Evolutionary conservation across 2,113 vertebrate genomes (phyloP).

Genomic region (Alligator sinensis): DNA sequence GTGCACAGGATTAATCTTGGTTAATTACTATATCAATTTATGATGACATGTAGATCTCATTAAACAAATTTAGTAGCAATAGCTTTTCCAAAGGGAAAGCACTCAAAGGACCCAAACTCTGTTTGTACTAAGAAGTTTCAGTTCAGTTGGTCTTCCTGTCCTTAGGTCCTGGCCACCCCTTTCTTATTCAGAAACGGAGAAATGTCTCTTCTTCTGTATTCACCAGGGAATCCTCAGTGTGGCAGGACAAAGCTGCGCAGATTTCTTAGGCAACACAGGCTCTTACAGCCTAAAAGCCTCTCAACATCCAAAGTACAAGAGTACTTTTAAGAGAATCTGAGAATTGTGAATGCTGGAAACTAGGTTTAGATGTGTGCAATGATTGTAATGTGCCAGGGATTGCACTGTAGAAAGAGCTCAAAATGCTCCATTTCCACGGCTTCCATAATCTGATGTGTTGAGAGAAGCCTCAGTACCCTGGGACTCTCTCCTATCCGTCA

Average conservation of each 20-base stretch:
- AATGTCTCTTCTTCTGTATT: conserved; percentile 51
- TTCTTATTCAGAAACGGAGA: conserved; percentile 21
- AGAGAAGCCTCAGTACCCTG: fast-evolving
- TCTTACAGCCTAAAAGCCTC: conserved; percentile 36
- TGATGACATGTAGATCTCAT: conserved; percentile 73
- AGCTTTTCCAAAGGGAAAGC: conserved; percentile 29
- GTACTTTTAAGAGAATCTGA: conserved; percentile 36
- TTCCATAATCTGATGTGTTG: not conserved
- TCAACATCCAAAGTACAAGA: conserved; percentile 48
- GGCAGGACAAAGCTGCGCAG: conserved; percentile 33
- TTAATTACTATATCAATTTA: conserved; percentile 76
- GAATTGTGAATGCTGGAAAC: conserved; percentile 31
- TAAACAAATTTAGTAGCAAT: conserved; percentile 59
- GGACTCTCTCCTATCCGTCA: not conserved
- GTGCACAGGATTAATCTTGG: conserved; percentile 73
- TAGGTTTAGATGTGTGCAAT: conserved; percentile 27
- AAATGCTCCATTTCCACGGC: not conserved
- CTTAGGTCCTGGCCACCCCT: not conserved
- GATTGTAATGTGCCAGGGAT: not conserved
- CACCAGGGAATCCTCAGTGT: conserved; percentile 44
- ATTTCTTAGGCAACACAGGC: not conserved
- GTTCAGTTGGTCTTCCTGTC: conserved; percentile 21
- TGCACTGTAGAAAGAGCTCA: not conserved
- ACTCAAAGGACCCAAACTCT: conserved; percentile 20
- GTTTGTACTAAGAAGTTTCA: conserved; percentile 26